Percentiles rank a stretch among this genome's conserved stretches.
Conservation (phyloP, 1,140 invertebrate genomes). For the Drosophila neocordata region DNA sequence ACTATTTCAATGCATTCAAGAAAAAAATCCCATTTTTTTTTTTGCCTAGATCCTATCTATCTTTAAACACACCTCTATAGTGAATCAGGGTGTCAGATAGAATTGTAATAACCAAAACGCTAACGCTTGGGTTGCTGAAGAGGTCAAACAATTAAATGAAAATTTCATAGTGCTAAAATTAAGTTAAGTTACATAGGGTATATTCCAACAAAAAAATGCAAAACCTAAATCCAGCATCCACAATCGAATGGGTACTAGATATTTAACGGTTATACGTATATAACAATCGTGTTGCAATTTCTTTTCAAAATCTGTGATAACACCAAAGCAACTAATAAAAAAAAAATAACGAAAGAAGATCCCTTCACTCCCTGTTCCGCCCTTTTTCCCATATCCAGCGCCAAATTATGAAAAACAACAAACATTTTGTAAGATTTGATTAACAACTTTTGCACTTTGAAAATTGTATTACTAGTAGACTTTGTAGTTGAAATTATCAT, state of each 20-base stretch:
- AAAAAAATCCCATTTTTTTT: too few relatives aligned
- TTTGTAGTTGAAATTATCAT: constrained; percentile 40
- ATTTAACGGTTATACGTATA: neutral
- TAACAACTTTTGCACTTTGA: constrained; percentile 53
- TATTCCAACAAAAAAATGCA: too few relatives aligned
- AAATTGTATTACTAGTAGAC: constrained; percentile 33
- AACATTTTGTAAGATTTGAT: constrained; percentile 15
- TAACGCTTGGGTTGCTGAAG: too few relatives aligned
- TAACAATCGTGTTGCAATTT: constrained; percentile 21
- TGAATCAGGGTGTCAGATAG: too few relatives aligned
- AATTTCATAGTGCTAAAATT: neutral
- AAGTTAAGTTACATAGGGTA: neutral
- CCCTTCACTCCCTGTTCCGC: constrained; percentile 18
- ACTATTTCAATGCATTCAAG: too few relatives aligned
- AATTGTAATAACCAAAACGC: too few relatives aligned
- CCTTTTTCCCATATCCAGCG: constrained; percentile 4
- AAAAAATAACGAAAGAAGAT: constrained; percentile 3
- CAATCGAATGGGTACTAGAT: neutral
- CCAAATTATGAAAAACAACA: neutral
- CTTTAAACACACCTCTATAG: too few relatives aligned
- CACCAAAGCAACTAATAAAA: constrained; percentile 45
- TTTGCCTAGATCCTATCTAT: too few relatives aligned
- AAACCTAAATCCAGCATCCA: too few relatives aligned
- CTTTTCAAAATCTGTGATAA: constrained; percentile 77
- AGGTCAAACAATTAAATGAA: too few relatives aligned